Evolutionary conservation across 2,888 invertebrate species (phyloP), one percentile per base, ranked within the genome.

Genomic region (Synergus japonicus): DNA sequence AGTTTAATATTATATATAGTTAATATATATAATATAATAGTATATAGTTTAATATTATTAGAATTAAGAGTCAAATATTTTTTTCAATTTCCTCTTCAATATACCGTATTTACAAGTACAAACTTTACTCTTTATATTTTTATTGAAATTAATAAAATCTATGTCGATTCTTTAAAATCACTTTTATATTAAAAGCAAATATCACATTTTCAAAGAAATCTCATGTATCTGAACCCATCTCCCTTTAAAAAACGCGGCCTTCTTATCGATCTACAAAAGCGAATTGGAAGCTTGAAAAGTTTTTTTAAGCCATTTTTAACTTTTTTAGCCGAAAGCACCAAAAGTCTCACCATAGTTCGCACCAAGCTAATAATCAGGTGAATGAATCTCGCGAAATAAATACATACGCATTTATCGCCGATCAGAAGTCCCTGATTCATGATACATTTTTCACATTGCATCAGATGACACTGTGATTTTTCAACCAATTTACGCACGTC

Each of bases 401-500:
- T 92, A 92, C 91, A 82, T 92, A 92, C 92, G 85, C 87, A 89
- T 81, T 91, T 90, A 76, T 85, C 86, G 46, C 89, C 87, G 67
- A 87, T 83, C 77, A 87, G 81, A 46, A 85, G 77, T 80, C 85
- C 88, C 79, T 86, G 85, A 67, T 84, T 79, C 80, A 93, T 92
- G 90, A 95, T 92, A 87, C 93, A 90, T 83, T 93, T 93, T 91
- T 96, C 95, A 0, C 95, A 94, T 78, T 94, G 93, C 78, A 93
- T 93, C 84, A 96, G 92, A 90, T 95, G 95, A 81, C 93, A 92
- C 84, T 94, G 93, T 41, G 96, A 95, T 80, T 95, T 94, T 69
- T 95, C 93, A 76, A 96, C 92, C 54, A 96, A 92, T 86, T 95
- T 93, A 76, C 94, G 93, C 58, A 95, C 93, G 83, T 95, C 95